Percentiles rank a stretch among this genome's conserved stretches.
Evolutionary conservation across 1,140 invertebrate genomes (phyloP).

Genomic region (Drosophila lacteicornis): DNA sequence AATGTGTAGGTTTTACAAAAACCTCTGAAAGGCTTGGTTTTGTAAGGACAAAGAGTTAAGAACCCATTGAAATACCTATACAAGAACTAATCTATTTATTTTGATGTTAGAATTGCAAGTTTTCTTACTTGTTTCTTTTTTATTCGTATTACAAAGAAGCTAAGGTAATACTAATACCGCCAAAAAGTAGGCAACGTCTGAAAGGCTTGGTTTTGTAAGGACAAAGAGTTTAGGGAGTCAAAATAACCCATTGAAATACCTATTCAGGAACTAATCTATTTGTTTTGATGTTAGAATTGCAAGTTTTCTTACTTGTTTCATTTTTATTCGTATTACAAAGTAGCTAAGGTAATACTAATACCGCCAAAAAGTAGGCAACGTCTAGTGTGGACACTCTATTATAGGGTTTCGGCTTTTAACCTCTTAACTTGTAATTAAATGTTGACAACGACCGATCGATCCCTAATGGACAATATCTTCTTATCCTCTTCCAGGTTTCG

Average conservation of each 20-base stretch:
- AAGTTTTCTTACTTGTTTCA: not conserved
- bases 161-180: not conserved
- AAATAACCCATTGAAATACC: too few species aligned
- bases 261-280: not conserved
- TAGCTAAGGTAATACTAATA: not conserved
- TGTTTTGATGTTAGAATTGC: too few species aligned
- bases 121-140: not conserved
- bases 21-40: too few species aligned
- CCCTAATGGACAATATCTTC: too few species aligned
- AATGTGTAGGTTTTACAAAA: too few species aligned
- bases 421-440: not conserved
- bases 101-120: too few species aligned
- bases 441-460: too few species aligned
- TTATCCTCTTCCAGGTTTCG: constrained; percentile 88
- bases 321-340: not conserved
- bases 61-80: too few species aligned
- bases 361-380: constrained; percentile 1
- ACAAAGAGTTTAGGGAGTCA: too few species aligned
- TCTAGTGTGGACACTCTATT: not conserved
- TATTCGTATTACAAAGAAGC: not conserved
- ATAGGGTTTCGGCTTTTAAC: not conserved
- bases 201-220: too few species aligned
- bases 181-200: not conserved
- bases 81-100: not conserved
- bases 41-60: too few species aligned